A percentile compares a stretch with the other conserved stretches of the same genome.
Evolutionary conservation across 2,113 vertebrate species (phyloP).

Genomic region (Montifringilla adamsi): DNA sequence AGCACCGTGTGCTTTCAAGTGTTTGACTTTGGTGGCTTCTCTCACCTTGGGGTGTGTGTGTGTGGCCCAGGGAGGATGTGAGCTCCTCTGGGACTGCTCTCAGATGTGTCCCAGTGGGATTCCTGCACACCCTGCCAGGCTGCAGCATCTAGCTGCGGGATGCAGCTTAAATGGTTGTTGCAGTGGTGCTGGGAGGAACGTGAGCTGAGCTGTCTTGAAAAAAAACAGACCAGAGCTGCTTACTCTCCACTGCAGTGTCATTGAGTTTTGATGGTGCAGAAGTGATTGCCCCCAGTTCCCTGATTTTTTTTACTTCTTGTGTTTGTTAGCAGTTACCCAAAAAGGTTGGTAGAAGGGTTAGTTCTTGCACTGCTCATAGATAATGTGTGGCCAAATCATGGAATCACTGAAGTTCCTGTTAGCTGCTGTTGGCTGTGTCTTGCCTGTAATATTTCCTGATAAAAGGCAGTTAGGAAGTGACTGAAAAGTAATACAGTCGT

Average conservation of each 20-base stretch:
- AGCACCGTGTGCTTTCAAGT: fast-evolving
- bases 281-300: fast-evolving
- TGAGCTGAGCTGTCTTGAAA: background rate
- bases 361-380: background rate
- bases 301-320: fast-evolving
- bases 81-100: background rate
- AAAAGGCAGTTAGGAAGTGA: background rate
- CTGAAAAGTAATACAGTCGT: background rate
- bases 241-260: fast-evolving
- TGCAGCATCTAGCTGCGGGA: fast-evolving
- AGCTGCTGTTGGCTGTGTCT: background rate
- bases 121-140: fast-evolving
- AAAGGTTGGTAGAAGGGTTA: background rate
- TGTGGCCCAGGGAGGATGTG: fast-evolving
- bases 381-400: fast-evolving
- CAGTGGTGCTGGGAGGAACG: background rate
- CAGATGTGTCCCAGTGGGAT: fast-evolving
- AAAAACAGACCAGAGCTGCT: background rate
- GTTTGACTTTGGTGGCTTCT: background rate
- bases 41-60: background rate
- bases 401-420: background rate
- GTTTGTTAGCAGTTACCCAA: background rate
- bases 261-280: background rate
- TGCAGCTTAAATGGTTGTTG: fast-evolving
- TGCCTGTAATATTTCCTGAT: background rate